These are phyloP conservation scores for Talpa occidentalis DNA, from an alignment of 2,113 vertebrate species.

Conservation along the genomic window DNA sequence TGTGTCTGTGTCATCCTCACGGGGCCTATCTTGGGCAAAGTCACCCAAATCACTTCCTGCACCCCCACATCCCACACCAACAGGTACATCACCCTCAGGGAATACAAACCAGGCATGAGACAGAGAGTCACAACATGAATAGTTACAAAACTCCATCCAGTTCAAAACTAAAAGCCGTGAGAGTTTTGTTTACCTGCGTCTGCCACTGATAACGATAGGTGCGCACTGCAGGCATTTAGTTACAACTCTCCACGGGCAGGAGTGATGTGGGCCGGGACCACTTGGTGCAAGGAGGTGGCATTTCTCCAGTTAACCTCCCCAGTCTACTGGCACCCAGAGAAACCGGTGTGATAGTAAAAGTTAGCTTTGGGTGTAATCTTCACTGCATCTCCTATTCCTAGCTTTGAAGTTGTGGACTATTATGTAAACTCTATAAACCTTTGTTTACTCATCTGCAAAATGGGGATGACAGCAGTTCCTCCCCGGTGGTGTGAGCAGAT, in stretches of 20 bases:
- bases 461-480: background rate
- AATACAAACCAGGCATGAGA: background rate
- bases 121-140: too few species aligned
- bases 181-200: background rate
- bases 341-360: background rate
- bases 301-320: background rate
- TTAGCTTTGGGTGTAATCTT: background rate
- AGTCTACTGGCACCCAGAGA: background rate
- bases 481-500: background rate
- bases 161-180: background rate
- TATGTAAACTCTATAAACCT: background rate
- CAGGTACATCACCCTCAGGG: background rate
- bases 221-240: background rate
- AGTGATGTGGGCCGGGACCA: background rate
- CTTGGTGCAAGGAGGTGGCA: background rate
- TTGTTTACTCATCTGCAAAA: background rate
- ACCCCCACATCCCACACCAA: too few species aligned
- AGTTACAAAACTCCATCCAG: too few species aligned
- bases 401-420: background rate
- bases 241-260: background rate
- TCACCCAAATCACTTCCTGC: background rate
- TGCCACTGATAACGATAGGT: too few species aligned
- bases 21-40: background rate
- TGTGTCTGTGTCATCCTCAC: background rate
- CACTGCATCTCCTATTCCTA: background rate